phyloP scores from a whole-genome alignment of 2,888 invertebrate species.

The Marronus borbonicus region DNA sequence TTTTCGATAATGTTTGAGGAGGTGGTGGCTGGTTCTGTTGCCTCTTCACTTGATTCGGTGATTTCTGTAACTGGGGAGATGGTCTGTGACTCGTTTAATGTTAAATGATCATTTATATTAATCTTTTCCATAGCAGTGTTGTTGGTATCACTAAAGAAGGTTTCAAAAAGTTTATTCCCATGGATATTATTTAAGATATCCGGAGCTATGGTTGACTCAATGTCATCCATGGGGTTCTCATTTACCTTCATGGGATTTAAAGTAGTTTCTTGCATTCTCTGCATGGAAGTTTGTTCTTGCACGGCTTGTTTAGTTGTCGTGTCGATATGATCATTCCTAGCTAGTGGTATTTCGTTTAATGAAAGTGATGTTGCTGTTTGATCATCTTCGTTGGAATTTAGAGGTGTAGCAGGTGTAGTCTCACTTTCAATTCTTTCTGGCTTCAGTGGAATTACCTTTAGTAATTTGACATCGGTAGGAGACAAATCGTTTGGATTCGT shows the following conservation, averaged over 20 bases:
- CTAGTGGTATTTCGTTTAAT: slow-evolving; percentile 2
- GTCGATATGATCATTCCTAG: slow-evolving; percentile 8
- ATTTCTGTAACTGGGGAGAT: background rate
- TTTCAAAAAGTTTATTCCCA: slow-evolving; percentile 63
- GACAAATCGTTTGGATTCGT: slow-evolving; percentile 71
- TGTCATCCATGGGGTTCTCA: background rate
- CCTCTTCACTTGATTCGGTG: slow-evolving; percentile 44
- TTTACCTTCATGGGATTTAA: background rate
- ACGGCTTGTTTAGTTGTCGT: slow-evolving; percentile 26
- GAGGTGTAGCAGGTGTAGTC: background rate
- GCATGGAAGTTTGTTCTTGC: slow-evolving; percentile 30
- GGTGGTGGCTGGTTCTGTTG: slow-evolving; percentile 51
- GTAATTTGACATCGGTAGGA: slow-evolving; percentile 59
- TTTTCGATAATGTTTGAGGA: slow-evolving; percentile 29
- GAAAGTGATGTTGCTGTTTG: background rate
- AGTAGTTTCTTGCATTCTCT: slow-evolving; percentile 44
- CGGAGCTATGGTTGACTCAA: slow-evolving; percentile 57
- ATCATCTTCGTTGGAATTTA: background rate
- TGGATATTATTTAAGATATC: slow-evolving; percentile 66
- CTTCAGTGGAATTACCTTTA: slow-evolving; percentile 60
- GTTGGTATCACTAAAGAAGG: slow-evolving; percentile 2
- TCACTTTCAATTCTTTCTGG: slow-evolving; percentile 48
- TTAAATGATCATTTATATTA: slow-evolving; percentile 6
- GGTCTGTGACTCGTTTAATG: background rate
- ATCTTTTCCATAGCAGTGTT: background rate